Evolutionary conservation across 2,888 invertebrate species (phyloP), one percentile per base, ranked within the genome.

Genomic region (Melangyna quadrimaculata): DNA sequence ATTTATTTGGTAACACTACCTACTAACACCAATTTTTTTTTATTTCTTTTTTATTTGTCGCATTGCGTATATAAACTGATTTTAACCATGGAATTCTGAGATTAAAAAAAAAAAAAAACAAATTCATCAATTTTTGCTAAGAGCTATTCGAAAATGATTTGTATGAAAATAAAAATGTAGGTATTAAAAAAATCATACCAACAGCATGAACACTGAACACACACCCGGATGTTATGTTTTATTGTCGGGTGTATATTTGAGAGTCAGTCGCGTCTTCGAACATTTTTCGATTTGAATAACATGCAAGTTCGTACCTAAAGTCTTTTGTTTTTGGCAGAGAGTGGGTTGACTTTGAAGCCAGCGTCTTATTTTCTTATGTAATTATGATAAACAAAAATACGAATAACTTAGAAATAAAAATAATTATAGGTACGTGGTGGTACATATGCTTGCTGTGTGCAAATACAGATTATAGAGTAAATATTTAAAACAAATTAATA

Each of bases 301-400:
- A 67, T 78, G 79, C 84, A 67, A 59, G 80, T 84, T 84, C 48
- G 69, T 19, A 32, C 19, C n/a, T 61, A 61, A 84, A 63, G 24
- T 86, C 84, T 86, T 86, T 80, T 80, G 77, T 86, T 69, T 70
- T 19, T 19, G 8, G 22, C 43, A 14, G 10, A 29, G 43, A 45
- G 65, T 45, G 19, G 45, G 65, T 65, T 29, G 45, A 45, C 19
- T 29, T 27, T 19, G 7, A 32, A 45, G 14, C 19, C 29, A 43
- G 27, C 65, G 45, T 14, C 7, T 45, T 29, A 45, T 45, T 27
- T 45, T 29, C 2, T 29, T 45, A 45, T 61, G 40, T 65, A 45
- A 29, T 43, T n/a, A n/a, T 2, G 0, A 43, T 19, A 10, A 40
- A 17, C 12, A 19, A 19, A 14, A 0, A 19, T 12, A n/a, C 5